Conservation (phyloP, 2,113 vertebrate genomes). For the Prionailurus bengalensis region DNA sequence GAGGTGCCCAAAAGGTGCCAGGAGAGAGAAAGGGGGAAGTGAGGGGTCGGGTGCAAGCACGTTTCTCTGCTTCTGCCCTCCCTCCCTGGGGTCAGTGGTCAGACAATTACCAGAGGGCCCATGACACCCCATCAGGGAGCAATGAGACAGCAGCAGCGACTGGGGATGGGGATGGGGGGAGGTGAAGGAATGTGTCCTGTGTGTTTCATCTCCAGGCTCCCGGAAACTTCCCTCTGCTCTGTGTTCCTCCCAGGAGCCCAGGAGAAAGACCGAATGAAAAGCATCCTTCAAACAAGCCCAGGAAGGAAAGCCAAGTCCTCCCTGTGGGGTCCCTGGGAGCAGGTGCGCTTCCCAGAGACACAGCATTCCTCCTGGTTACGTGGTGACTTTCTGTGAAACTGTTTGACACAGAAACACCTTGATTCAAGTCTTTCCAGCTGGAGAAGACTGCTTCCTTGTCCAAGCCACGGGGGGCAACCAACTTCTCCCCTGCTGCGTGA, state of each 20-base stretch:
- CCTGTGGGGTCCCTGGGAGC: neutral
- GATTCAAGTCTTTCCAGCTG: neutral
- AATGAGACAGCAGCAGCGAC: neutral
- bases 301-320: neutral
- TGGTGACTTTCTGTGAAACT: neutral
- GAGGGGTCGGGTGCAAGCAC: fast-evolving
- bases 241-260: neutral
- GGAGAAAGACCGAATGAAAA: conserved; percentile 12
- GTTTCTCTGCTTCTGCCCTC: neutral
- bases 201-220: neutral
- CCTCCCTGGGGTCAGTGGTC: neutral
- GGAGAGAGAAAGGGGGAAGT: neutral
- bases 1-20: neutral
- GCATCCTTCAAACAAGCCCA: conserved; percentile 11
- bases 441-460: neutral
- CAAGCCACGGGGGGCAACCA: too few relatives aligned
- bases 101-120: neutral
- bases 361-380: neutral
- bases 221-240: conserved; percentile 27
- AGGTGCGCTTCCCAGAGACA: neutral
- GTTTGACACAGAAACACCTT: neutral
- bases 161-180: neutral
- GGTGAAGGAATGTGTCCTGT: neutral
- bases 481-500: neutral
- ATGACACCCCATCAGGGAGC: neutral